A percentile compares a stretch with the other conserved stretches of the same genome.
These are phyloP conservation scores for Recurvirostra avosetta DNA, from an alignment of 2,113 vertebrate genomes.

Conservation along the genomic window DNA sequence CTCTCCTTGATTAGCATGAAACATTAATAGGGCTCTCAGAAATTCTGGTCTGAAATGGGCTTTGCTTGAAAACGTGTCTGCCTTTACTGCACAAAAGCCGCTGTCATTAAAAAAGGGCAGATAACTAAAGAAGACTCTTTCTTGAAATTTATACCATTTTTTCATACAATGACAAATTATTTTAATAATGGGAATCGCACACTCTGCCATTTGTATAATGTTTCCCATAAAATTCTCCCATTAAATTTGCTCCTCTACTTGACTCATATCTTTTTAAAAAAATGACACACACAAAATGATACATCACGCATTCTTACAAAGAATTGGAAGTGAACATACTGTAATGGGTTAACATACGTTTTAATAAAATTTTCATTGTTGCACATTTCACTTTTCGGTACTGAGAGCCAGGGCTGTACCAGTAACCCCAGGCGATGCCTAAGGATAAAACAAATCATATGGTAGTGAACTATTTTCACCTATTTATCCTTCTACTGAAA, in stretches of 20 bases:
- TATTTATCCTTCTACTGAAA: constrained; percentile 76
- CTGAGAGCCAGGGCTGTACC: constrained; percentile 71
- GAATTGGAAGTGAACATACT: constrained; percentile 81
- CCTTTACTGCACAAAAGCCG: constrained; percentile 75
- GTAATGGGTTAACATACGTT: constrained; percentile 82
- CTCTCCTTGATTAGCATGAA: constrained; percentile 98
- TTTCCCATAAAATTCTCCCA: constrained; percentile 78
- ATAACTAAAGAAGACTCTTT: constrained; percentile 77
- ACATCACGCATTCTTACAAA: constrained; percentile 76
- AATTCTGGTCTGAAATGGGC: constrained; percentile 85
- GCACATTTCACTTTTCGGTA: constrained; percentile 76
- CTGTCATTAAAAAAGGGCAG: constrained; percentile 75
- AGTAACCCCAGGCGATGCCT: constrained; percentile 80
- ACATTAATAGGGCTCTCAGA: constrained; percentile 96
- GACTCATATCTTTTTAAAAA: constrained; percentile 76
- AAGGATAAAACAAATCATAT: constrained; percentile 79
- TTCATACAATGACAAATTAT: constrained; percentile 83
- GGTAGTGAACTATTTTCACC: constrained; percentile 76
- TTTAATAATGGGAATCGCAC: constrained; percentile 81
- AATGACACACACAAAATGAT: constrained; percentile 81
- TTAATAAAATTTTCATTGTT: constrained; percentile 83
- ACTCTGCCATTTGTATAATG: constrained; percentile 80
- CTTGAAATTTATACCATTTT: constrained; percentile 80
- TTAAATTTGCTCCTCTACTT: constrained; percentile 80
- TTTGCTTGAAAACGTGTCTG: constrained; percentile 78